Evolutionary conservation across 2,888 invertebrate species (phyloP), one percentile per base, ranked within the genome.

Genomic region (Galerucella nymphaeae): DNA sequence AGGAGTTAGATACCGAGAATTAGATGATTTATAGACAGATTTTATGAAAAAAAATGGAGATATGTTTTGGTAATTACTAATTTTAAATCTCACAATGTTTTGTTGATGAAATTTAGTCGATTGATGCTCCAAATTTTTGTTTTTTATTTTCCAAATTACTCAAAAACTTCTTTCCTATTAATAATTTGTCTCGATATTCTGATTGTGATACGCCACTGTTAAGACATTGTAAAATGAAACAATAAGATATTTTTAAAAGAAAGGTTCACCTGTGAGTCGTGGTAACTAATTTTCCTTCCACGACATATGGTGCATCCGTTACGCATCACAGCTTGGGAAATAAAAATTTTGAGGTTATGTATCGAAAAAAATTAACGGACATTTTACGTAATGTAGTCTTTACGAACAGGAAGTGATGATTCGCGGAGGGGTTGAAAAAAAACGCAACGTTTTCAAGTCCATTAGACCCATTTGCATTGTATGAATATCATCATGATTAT

Each of bases 261-360:
- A 64, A 57, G 58, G 55, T 76, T 80, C 83, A 83, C 84, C 84
- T 83, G 83, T 82, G 76, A 45, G 50, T 68, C 14, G 59, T 59
- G 67, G 67, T 71, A 74, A n/a, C n/a, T 76, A 68, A 73, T 72
- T 76, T 71, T 5, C 11, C 11, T 13, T 76, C 69, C 64, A 72
- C 81, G 82, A 80, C 86, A 86, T 85, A 82, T 85, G 86, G 84
- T 80, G 76, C 77, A 83, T 83, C 83, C 85, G 86, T 85, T 86
- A 85, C 84, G 85, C 82, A 80, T 84, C 79, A 84, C 80, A 82
- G 84, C 82, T 80, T 83, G 84, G 83, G 84, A 84, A 84, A 82
- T 76, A 79, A 77, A 77, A 79, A 77, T 71, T 30, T 30, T 61
- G 55, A 70, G 66, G 63, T 70, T 66, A 45, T 48, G 42, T 58